Evolutionary conservation across 2,797 vertebrate species (phyloP), one percentile per base, ranked within the genome.

Genomic region (Micromesistius poutassou): DNA sequence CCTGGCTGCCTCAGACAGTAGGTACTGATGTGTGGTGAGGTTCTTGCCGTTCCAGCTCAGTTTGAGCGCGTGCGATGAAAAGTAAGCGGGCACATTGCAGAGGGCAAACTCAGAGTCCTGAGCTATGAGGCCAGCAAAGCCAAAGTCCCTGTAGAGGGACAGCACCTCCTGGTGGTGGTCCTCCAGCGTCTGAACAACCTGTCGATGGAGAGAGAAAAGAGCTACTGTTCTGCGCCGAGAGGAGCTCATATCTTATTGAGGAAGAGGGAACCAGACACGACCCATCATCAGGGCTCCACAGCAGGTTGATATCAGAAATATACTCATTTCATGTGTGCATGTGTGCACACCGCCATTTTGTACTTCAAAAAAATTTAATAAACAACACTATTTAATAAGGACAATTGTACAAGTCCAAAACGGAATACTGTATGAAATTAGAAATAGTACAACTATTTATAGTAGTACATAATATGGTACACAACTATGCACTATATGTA

Each of bases 1-100:
- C 85, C 96, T 94, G 87, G 96, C 96, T 0, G 96, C 96, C 87
- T 97, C 96, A 77, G 95, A 96, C 91, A 97, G 94, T 89, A 97
- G 94, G 80, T 97, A 98, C 91, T 97, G 96, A 90, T 97, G 96
- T 84, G 96, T 98, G 87, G 96, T 97, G 80, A 97, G 94, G 91
- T 97, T 97, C 87, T 97, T 98, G 84, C 96, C 96, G 7, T 98
- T 98, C 96, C 96, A 98, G 92, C 96, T 97, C 83, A 98, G 93
- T 88, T 97, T 98, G 89, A 97, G 95, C 10, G 96, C 95, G 35
- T 97, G 96, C 10, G 96, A 97, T 74, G 96, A 97, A 89, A 97
- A 97, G 89, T 98, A 97, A 85, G 95, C 96, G 6, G 96, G 96
- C 74, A 97, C 95, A 80, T 96, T 97, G 93, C 96, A 97, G 87